Evolutionary conservation across 2,113 vertebrate species (phyloP).

Genomic region (Halichoerus grypus): DNA sequence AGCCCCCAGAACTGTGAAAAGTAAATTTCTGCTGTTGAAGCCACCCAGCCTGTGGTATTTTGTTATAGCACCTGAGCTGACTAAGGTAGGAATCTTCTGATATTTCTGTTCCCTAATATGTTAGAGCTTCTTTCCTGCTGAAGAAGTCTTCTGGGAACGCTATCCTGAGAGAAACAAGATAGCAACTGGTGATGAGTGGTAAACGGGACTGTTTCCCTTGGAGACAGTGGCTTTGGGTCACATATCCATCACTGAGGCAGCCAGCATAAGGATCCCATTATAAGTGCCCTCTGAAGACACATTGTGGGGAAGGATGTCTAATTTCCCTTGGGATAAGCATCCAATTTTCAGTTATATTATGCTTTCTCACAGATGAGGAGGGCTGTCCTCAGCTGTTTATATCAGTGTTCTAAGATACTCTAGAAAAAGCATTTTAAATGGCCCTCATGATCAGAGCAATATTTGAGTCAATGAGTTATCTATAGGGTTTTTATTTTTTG

Average conservation of each 20-base stretch:
- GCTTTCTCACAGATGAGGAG: background rate
- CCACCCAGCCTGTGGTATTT: background rate
- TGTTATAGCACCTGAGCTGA: background rate
- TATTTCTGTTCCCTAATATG: background rate
- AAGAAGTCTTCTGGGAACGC: background rate
- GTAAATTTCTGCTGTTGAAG: background rate
- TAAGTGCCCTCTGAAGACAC: background rate
- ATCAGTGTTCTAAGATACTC: background rate
- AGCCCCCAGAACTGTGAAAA: background rate
- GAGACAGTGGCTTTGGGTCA: background rate
- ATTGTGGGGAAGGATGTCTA: background rate
- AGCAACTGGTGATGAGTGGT: background rate
- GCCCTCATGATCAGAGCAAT: background rate
- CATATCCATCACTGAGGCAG: background rate
- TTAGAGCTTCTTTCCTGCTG: background rate
- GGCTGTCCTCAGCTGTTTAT: background rate
- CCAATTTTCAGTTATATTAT: background rate
- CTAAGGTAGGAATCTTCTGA: background rate
- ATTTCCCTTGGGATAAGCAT: background rate
- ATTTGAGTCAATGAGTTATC: background rate
- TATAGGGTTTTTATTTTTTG: background rate
- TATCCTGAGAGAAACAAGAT: background rate
- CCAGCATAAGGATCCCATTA: background rate
- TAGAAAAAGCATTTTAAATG: background rate
- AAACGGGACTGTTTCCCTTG: background rate